phyloP scores from a whole-genome alignment of 2,113 vertebrate genomes.

The Amblyornis subalaris region DNA sequence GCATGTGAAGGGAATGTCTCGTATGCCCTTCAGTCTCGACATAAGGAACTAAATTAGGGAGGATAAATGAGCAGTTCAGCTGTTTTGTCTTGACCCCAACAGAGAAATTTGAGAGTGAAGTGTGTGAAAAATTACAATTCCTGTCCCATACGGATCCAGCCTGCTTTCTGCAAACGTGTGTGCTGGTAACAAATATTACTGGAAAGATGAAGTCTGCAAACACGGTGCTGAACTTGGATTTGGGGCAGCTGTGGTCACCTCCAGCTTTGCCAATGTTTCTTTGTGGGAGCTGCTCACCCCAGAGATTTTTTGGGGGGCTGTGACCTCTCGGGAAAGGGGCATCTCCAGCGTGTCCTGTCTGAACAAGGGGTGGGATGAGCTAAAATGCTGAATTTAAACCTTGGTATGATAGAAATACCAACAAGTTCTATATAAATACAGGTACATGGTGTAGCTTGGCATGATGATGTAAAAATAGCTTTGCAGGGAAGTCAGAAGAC shows the following conservation, averaged over 20 bases:
- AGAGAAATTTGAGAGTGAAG: not conserved
- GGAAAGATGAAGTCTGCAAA: not conserved
- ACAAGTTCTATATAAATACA: not conserved
- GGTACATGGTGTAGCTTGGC: not conserved
- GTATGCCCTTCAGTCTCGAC: too few relatives aligned
- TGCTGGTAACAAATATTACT: not conserved
- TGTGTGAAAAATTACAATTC: not conserved
- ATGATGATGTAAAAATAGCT: not conserved
- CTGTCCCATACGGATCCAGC: not conserved
- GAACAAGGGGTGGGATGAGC: not conserved
- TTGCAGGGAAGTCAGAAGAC: not conserved
- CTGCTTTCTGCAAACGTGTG: not conserved
- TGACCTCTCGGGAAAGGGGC: not conserved
- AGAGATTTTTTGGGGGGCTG: not conserved
- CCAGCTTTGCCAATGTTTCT: not conserved
- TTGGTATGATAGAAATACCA: not conserved
- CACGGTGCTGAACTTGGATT: not conserved
- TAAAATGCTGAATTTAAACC: not conserved
- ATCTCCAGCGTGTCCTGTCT: rapidly evolving
- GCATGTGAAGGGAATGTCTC: not conserved
- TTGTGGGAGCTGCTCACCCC: not conserved
- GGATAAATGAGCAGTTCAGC: not conserved
- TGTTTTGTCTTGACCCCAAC: not conserved
- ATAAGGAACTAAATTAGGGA: not conserved
- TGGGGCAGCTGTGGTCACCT: not conserved